Evolutionary conservation across 2,797 vertebrate genomes (phyloP), one percentile per base, ranked within the genome.

Genomic region (Neosilurus mollespiculum): DNA sequence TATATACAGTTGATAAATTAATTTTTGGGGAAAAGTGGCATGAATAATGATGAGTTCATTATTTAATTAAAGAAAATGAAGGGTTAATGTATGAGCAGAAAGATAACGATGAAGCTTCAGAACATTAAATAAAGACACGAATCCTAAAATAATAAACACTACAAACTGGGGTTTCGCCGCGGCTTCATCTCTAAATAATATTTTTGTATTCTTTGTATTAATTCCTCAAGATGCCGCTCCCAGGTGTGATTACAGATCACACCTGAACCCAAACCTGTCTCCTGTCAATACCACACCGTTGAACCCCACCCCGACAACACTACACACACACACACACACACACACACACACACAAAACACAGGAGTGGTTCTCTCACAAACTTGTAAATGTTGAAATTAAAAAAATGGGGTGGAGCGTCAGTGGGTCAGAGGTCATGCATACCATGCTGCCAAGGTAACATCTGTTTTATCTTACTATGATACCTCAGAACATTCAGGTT

Each of bases 181-280:
- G 0, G 6, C 30, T 14, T 56, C 53, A 10, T 43, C 4, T 0
- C 1, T 22, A 30, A 7, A 18, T 4, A 53, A 72, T 14, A 9
- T 26, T 26, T 26, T 11, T n/a, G n/a, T 9, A 43, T 9, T 3
- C 22, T 34, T 56, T 49, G 20, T 20, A n/a, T 61, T 61, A 62
- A 77, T 61, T 77, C 15, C 30, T 15, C 56, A n/a, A 14, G 14
- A n/a, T 16, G 34, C 34, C 22, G 20, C 56, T 3, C 58, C 75
- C 58, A 43, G 34, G 43, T 61, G n/a, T 77, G 43, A 77, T 61
- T 62, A 77, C 8, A 77, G 56, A 8, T 77, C 34, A 37, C 75
- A 77, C 58, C 75, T 77, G 56, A 62, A 77, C 56, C n/a, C n/a
- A 72, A 53, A 43, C 70, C 72, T 15, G 73, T 77, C 30, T 61